phyloP scores from a whole-genome alignment of 1,140 invertebrate genomes.

The Laodelphax striatellus region DNA sequence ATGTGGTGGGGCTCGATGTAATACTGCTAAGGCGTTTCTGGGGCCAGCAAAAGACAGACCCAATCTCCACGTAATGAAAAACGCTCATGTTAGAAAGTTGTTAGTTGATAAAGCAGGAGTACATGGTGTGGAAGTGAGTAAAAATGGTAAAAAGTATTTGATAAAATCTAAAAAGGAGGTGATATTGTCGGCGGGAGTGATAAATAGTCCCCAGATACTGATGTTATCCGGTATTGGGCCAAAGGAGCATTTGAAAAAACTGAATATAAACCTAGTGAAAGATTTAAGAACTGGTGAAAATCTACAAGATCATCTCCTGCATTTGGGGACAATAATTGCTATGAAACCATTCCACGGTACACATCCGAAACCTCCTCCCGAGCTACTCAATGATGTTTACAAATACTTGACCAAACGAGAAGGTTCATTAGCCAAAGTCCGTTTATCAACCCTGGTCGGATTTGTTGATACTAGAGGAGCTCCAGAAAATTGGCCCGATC shows the following conservation, averaged over 20 bases:
- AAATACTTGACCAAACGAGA: conserved; percentile 33
- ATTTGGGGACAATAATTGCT: conserved; percentile 10
- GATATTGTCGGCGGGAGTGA: conserved; percentile 26
- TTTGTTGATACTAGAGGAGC: conserved; percentile 30
- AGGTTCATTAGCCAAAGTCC: conserved; percentile 32
- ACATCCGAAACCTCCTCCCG: background rate
- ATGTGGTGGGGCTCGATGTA: conserved; percentile 10
- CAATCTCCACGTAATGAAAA: conserved; percentile 53
- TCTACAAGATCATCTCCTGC: conserved; percentile 37
- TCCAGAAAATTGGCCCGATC: conserved; percentile 30
- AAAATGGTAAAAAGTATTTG: conserved; percentile 47
- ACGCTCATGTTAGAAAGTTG: conserved; percentile 38
- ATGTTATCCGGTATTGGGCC: conserved; percentile 42
- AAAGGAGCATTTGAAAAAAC: conserved; percentile 27
- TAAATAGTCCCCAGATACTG: conserved; percentile 32
- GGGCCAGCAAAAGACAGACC: conserved; percentile 45
- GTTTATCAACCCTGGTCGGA: conserved; percentile 30
- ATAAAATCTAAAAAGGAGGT: conserved; percentile 62
- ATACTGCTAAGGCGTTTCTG: conserved; percentile 45
- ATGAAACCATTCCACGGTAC: conserved; percentile 1
- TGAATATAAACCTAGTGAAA: conserved; percentile 20
- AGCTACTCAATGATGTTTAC: conserved; percentile 34
- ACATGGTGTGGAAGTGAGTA: conserved; percentile 58
- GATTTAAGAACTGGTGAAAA: conserved; percentile 32
- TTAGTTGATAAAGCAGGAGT: conserved; percentile 39